phyloP scores from a whole-genome alignment of 2,797 vertebrate species.

The Erethizon dorsatum region DNA sequence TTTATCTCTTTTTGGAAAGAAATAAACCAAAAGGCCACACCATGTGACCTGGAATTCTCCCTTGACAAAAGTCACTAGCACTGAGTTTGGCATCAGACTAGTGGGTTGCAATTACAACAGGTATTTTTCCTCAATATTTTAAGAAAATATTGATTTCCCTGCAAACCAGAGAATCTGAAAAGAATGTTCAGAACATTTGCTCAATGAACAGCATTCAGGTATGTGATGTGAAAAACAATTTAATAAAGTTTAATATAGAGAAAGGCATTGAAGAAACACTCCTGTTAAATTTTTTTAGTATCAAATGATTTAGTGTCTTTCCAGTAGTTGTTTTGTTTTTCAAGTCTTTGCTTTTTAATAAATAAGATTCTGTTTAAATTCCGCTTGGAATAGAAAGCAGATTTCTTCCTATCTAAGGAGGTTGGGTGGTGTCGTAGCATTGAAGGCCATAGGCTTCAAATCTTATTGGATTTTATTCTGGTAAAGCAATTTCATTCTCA shows the following conservation, averaged over 20 bases:
- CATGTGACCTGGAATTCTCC: not conserved
- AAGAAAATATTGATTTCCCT: slow-evolving; percentile 78
- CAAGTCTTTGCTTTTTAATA: slow-evolving; percentile 38
- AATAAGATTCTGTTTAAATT: slow-evolving; percentile 13
- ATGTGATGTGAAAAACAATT: slow-evolving; percentile 61
- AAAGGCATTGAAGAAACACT: slow-evolving; percentile 17
- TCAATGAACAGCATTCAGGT: slow-evolving; percentile 52
- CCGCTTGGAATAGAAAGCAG: not conserved
- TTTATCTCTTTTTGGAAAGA: slow-evolving; percentile 26
- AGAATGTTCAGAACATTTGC: slow-evolving; percentile 56
- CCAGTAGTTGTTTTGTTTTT: not conserved
- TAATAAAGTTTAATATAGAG: slow-evolving; percentile 51
- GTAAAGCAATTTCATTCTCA: slow-evolving; percentile 82
- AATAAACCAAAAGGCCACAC: not conserved
- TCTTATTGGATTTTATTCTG: slow-evolving; percentile 76
- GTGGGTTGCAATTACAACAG: slow-evolving; percentile 57
- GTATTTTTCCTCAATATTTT: slow-evolving; percentile 75
- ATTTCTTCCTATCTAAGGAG: slow-evolving; percentile 55
- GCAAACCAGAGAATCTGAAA: slow-evolving; percentile 71
- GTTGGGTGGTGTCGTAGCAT: not conserved
- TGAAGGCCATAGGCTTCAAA: slow-evolving; percentile 24
- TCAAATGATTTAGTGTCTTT: slow-evolving; percentile 43
- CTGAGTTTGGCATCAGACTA: slow-evolving; percentile 60
- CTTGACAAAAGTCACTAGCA: not conserved
- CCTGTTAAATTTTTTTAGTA: not conserved